A percentile compares a stretch with the other conserved stretches of the same genome.
Conservation (phyloP, 2,888 invertebrate genomes). For the Clusia tigrina region DNA sequence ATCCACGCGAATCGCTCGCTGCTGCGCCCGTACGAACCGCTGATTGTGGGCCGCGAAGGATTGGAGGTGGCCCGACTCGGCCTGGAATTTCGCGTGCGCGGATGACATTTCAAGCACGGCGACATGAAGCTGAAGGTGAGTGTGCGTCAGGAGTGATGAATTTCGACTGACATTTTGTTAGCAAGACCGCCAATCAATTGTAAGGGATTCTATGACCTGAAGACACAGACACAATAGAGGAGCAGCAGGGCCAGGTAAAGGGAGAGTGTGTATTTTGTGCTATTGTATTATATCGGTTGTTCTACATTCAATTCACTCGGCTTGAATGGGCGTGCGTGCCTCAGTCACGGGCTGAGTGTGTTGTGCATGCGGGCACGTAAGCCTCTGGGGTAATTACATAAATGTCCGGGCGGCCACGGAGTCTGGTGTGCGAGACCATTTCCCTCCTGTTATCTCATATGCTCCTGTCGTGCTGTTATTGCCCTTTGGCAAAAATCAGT, state of each 20-base stretch:
- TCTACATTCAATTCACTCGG: too few relatives aligned
- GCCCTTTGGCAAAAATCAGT: background rate
- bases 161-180: background rate
- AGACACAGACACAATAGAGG: too few relatives aligned
- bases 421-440: too few relatives aligned
- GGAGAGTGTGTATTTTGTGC: background rate
- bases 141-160: conserved; percentile 24
- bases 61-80: conserved; percentile 80
- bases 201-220: background rate
- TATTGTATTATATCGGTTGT: too few relatives aligned
- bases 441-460: too few relatives aligned
- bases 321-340: background rate
- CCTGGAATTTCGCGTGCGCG: conserved; percentile 81
- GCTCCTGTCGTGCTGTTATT: background rate
- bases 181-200: background rate
- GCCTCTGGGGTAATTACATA: conserved; percentile 1
- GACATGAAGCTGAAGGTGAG: conserved; percentile 84
- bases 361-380: too few relatives aligned
- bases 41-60: conserved; percentile 69
- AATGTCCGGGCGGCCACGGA: background rate
- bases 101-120: conserved; percentile 82
- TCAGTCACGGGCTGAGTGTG: too few relatives aligned
- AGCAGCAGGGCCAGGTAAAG: background rate
- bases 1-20: conserved; percentile 72
- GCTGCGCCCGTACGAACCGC: conserved; percentile 67